phyloP scores from a whole-genome alignment of 2,113 vertebrate species.

The Benitochromis conjunctus region DNA sequence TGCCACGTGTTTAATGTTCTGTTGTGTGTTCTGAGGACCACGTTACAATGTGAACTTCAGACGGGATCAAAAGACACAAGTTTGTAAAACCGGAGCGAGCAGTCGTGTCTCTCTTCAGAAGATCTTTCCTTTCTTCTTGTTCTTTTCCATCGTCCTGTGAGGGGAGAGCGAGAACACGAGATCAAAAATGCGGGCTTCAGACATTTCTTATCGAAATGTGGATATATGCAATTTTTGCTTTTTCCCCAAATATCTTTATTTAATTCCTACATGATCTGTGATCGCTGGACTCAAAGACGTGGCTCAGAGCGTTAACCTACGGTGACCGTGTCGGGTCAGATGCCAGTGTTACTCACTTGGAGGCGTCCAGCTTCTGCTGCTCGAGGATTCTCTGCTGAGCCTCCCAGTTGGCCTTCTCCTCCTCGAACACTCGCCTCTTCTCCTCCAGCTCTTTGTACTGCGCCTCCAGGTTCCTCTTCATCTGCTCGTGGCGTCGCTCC shows the following conservation, averaged over 20 bases:
- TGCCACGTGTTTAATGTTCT: not conserved
- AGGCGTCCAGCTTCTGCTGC: constrained; percentile 80
- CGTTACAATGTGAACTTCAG: constrained; percentile 12
- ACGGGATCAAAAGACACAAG: constrained; percentile 4
- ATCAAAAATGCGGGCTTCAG: not conserved
- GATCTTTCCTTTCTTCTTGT: constrained; percentile 83
- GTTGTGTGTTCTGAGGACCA: constrained; percentile 15
- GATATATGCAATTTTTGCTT: not conserved
- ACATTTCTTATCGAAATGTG: accelerated
- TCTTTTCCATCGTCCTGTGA: constrained; percentile 80
- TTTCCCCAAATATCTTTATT: no score
- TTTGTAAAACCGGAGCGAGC: constrained; percentile 15
- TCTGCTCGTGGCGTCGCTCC: constrained; percentile 79
- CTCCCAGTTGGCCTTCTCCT: constrained; percentile 78
- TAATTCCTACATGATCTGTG: no score
- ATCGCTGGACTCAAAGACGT: not conserved
- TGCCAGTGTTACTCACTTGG: constrained; percentile 65
- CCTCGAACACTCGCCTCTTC: constrained; percentile 75
- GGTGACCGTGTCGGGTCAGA: accelerated
- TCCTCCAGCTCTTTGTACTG: constrained; percentile 82
- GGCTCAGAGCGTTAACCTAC: not conserved
- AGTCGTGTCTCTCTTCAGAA: constrained; percentile 48
- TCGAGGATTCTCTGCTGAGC: constrained; percentile 78
- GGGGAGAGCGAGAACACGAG: accelerated
- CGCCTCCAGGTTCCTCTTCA: constrained; percentile 80